Evolutionary conservation across 2,797 vertebrate genomes (phyloP).

Genomic region (Lepus oiostolus): DNA sequence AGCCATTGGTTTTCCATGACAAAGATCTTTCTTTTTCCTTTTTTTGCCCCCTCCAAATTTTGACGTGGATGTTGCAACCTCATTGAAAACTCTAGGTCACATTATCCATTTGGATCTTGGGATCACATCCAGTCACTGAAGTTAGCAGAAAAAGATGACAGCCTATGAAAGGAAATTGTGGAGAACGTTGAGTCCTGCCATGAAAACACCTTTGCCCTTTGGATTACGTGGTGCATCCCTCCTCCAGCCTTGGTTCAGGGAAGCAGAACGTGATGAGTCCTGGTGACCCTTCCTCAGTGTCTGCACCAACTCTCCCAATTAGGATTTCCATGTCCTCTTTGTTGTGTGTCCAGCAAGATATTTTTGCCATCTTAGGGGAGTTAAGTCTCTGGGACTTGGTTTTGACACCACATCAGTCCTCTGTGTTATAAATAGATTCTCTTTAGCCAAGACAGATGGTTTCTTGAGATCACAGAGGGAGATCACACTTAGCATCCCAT

Average conservation of each 20-base stretch:
- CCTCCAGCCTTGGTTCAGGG: background rate
- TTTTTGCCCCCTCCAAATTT: background rate
- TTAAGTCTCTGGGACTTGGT: slow-evolving; percentile 46
- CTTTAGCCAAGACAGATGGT: slow-evolving; percentile 65
- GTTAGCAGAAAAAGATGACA: background rate
- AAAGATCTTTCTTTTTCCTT: background rate
- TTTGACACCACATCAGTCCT: slow-evolving; percentile 62
- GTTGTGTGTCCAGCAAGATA: slow-evolving; percentile 51
- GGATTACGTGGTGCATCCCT: background rate
- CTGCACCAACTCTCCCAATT: background rate
- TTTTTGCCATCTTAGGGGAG: slow-evolving; percentile 55
- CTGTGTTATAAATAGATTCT: slow-evolving; percentile 66
- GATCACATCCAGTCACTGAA: background rate
- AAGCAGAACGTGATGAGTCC: background rate
- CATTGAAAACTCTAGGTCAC: background rate
- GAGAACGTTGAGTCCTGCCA: background rate
- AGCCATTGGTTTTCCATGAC: background rate
- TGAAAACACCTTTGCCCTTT: background rate
- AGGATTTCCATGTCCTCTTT: slow-evolving; percentile 37
- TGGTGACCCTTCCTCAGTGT: background rate
- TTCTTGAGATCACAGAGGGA: slow-evolving; percentile 63
- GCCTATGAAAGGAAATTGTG: background rate
- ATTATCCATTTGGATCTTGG: background rate
- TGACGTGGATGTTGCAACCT: background rate
- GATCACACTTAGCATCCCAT: background rate